phyloP scores from a whole-genome alignment of 2,797 vertebrate species.

The Echiichthys vipera region DNA sequence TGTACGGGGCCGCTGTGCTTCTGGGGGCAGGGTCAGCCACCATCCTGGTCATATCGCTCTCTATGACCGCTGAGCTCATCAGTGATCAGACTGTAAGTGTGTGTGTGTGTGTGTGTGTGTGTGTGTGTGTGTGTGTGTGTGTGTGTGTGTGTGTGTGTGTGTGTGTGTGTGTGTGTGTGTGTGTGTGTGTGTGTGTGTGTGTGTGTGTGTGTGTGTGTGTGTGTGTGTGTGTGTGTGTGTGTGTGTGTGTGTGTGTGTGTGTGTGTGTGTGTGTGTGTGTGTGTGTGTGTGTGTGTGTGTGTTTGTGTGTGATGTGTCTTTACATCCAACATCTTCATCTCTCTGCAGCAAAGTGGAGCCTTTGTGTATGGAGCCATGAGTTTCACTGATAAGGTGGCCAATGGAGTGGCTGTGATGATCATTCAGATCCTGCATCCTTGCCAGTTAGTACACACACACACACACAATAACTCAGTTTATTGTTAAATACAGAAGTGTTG shows the following conservation, averaged over 20 bases:
- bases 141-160: neutral
- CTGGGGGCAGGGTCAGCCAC: constrained; percentile 91
- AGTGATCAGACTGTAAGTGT: constrained; percentile 89
- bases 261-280: neutral
- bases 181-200: neutral
- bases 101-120: neutral
- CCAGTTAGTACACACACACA: constrained; percentile 83
- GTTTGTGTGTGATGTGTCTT: neutral
- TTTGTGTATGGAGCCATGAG: constrained; percentile 98
- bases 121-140: neutral
- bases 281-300: neutral
- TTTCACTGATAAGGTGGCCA: constrained; percentile 95
- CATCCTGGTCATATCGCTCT: constrained; percentile 93
- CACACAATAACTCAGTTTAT: no score
- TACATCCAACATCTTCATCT: neutral
- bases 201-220: neutral
- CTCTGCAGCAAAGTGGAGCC: constrained; percentile 90
- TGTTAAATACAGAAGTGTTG: no score
- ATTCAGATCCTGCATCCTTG: constrained; percentile 93
- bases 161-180: neutral
- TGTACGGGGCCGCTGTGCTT: constrained; percentile 88
- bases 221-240: neutral
- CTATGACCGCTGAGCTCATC: constrained; percentile 97
- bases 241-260: neutral
- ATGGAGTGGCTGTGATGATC: constrained; percentile 90